Conservation (phyloP, 1,140 invertebrate genomes). For the Drosophila grimshawi region DNA sequence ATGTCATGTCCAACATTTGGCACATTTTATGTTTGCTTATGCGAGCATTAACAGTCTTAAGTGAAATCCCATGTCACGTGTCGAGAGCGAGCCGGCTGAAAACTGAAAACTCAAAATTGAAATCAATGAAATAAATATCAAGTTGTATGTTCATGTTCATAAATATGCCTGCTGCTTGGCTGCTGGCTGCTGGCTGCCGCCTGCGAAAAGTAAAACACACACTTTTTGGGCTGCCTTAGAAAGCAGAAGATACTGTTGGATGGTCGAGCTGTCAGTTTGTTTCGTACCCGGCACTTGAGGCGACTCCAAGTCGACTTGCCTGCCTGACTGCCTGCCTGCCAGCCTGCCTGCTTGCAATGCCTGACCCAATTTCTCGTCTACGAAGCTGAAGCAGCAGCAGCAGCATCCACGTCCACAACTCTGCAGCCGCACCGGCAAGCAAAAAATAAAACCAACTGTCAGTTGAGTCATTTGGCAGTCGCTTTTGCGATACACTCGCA, state of each 20-base stretch:
- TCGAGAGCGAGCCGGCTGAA: constrained; percentile 53
- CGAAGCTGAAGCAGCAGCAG: constrained; percentile 13
- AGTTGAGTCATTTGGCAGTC: constrained; percentile 80
- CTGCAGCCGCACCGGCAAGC: constrained; percentile 20
- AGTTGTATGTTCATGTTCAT: constrained; percentile 44
- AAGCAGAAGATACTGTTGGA: constrained; percentile 66
- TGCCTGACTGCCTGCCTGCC: constrained; percentile 22
- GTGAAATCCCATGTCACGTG: constrained; percentile 82
- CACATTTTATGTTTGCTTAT: constrained; percentile 79
- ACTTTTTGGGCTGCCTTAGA: constrained; percentile 54
- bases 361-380: constrained; percentile 66
- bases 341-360: constrained; percentile 37
- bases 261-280: constrained; percentile 26
- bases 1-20: constrained; percentile 75
- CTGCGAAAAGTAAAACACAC: constrained; percentile 44
- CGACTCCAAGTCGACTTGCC: constrained; percentile 26
- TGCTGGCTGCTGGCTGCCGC: not conserved
- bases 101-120: constrained; percentile 67
- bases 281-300: constrained; percentile 40
- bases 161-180: constrained; percentile 38
- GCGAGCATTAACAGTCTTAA: constrained; percentile 75
- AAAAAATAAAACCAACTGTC: constrained; percentile 60
- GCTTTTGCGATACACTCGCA: constrained; percentile 77
- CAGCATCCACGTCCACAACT: constrained; percentile 39
- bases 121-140: constrained; percentile 73